phyloP scores from a whole-genome alignment of 2,888 invertebrate genomes.

The Luperina nickerlii region DNA sequence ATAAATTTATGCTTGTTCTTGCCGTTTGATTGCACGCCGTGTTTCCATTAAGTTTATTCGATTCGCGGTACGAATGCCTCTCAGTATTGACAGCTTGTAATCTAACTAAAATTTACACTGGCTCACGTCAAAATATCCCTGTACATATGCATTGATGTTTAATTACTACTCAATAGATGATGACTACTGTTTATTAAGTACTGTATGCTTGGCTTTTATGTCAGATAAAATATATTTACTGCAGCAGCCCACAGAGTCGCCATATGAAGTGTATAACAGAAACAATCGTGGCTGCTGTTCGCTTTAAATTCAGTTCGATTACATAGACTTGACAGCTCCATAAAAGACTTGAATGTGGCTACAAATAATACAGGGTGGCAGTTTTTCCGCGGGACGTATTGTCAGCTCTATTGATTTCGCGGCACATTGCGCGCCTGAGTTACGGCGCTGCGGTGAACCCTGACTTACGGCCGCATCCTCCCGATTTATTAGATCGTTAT shows the following conservation, averaged over 20 bases:
- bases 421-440: slow-evolving; percentile 87
- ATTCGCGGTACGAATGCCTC: slow-evolving; percentile 78
- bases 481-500: slow-evolving; percentile 88
- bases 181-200: slow-evolving; percentile 43
- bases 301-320: slow-evolving; percentile 58
- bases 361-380: slow-evolving; percentile 62
- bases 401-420: slow-evolving; percentile 88
- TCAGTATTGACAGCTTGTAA: slow-evolving; percentile 83
- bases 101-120: slow-evolving; percentile 78
- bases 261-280: slow-evolving; percentile 4
- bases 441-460: slow-evolving; percentile 85
- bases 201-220: slow-evolving; percentile 28
- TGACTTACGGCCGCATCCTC: slow-evolving; percentile 83
- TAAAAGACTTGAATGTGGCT: slow-evolving; percentile 60
- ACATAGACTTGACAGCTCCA: slow-evolving; percentile 66
- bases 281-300: slow-evolving; percentile 23
- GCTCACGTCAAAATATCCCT: slow-evolving; percentile 70
- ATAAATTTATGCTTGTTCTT: slow-evolving; percentile 90
- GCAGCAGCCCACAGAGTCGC: not conserved
- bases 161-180: slow-evolving; percentile 52
- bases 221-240: slow-evolving; percentile 38
- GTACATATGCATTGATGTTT: slow-evolving; percentile 57
- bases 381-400: slow-evolving; percentile 67
- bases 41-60: slow-evolving; percentile 86
- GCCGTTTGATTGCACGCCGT: slow-evolving; percentile 86